phyloP scores from a whole-genome alignment of 2,797 vertebrate genomes.

The Triplophysa bombifrons region DNA sequence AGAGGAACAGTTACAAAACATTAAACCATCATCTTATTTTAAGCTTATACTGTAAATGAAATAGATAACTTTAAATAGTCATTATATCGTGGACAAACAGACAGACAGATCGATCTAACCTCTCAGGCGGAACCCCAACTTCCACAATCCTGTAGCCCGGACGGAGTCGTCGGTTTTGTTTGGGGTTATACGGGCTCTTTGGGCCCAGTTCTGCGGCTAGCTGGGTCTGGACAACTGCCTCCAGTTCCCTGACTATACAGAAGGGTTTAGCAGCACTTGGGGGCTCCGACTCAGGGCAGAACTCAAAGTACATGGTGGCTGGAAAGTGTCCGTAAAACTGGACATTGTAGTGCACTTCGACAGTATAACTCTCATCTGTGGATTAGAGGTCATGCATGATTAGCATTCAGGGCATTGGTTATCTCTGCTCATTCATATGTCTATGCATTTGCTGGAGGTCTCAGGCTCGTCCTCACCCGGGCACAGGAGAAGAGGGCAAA shows the following conservation, averaged over 20 bases:
- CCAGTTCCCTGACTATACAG: constrained; percentile 81
- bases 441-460: no score
- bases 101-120: constrained; percentile 62
- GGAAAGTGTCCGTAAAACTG: constrained; percentile 79
- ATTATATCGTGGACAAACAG: not conserved
- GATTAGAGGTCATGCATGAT: no score
- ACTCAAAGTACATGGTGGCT: constrained; percentile 79
- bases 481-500: constrained; percentile 71
- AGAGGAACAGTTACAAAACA: constrained; percentile 12
- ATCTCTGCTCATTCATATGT: no score
- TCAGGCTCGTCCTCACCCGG: constrained; percentile 74
- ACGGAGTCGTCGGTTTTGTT: constrained; percentile 59
- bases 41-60: no score
- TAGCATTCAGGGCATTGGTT: no score
- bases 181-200: constrained; percentile 75
- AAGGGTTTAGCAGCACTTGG: constrained; percentile 67
- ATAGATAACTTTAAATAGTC: no score
- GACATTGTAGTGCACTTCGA: constrained; percentile 74
- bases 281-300: constrained; percentile 73
- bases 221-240: constrained; percentile 70
- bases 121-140: constrained; percentile 75
- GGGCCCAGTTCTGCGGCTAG: constrained; percentile 82
- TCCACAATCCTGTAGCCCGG: constrained; percentile 63
- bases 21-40: not conserved
- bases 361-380: constrained; percentile 70